Conservation (phyloP, 1,140 invertebrate species). For the Cardiocondyla obscurior region DNA sequence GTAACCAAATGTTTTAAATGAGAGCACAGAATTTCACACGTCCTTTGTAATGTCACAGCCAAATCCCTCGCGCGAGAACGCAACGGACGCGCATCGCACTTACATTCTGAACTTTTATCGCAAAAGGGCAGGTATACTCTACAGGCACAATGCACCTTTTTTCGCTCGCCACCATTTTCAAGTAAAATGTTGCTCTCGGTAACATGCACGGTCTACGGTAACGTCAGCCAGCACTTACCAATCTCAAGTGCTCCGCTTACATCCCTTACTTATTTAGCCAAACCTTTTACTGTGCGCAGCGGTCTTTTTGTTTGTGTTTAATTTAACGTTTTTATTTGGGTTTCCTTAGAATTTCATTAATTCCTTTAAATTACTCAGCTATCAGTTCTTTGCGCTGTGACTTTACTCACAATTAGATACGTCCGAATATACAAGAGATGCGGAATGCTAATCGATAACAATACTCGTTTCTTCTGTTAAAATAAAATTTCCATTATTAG, state of each 20-base stretch:
- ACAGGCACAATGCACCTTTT: conserved; percentile 45
- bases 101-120: conserved; percentile 56
- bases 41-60: neutral
- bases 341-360: neutral
- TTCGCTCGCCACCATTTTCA: conserved; percentile 57
- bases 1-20: neutral
- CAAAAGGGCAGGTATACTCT: conserved; percentile 61
- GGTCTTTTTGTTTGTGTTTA: neutral
- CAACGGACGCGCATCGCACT: conserved; percentile 38
- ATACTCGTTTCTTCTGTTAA: neutral
- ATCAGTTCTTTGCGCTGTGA: neutral
- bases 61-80: conserved; percentile 35
- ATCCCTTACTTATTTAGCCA: neutral
- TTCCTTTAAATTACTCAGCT: neutral
- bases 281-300: neutral
- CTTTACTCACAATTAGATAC: neutral
- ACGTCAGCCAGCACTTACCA: conserved; percentile 21
- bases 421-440: neutral
- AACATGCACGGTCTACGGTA: conserved; percentile 39
- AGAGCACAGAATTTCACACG: neutral
- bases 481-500: neutral
- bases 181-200: conserved; percentile 56
- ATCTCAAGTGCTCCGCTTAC: neutral
- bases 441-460: neutral
- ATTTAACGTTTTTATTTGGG: neutral